Evolutionary conservation across 2,113 vertebrate genomes (phyloP).

Genomic region (Bufo bufo): DNA sequence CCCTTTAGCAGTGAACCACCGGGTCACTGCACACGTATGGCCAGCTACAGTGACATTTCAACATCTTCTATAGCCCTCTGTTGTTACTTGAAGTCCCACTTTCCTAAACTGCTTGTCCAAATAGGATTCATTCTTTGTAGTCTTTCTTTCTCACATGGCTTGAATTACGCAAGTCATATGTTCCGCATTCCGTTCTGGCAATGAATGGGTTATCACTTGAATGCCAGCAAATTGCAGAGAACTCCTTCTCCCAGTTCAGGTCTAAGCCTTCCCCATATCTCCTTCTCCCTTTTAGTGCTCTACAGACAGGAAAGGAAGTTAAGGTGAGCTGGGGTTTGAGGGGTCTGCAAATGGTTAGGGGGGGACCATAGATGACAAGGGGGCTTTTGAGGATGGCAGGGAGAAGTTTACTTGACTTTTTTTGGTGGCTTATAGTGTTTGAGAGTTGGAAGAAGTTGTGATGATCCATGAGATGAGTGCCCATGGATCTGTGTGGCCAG

Average conservation of each 20-base stretch:
- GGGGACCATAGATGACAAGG: not conserved
- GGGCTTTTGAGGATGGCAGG: not conserved
- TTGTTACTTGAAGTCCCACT: not conserved
- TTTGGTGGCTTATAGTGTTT: not conserved
- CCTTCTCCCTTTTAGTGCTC: not conserved
- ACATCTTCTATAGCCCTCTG: not conserved
- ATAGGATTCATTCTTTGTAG: not conserved
- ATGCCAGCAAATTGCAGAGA: conserved; percentile 40
- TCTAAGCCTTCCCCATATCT: not conserved
- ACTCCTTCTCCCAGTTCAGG: conserved; percentile 43
- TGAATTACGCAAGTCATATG: not conserved
- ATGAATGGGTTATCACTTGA: conserved; percentile 33
- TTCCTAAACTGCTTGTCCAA: not conserved
- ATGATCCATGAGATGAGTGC: not conserved
- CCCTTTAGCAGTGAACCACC: no score
- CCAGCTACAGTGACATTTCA: not conserved
- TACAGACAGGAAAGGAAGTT: not conserved
- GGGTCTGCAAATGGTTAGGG: not conserved
- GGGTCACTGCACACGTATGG: not conserved
- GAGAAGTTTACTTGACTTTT: not conserved
- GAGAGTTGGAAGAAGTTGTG: not conserved
- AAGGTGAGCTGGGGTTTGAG: conserved; percentile 25
- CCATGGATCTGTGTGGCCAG: not conserved
- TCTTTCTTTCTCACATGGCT: not conserved
- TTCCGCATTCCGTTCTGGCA: conserved; percentile 6